Conservation (phyloP, 1,140 invertebrate genomes). For the Drosophila nigrodunni region DNA sequence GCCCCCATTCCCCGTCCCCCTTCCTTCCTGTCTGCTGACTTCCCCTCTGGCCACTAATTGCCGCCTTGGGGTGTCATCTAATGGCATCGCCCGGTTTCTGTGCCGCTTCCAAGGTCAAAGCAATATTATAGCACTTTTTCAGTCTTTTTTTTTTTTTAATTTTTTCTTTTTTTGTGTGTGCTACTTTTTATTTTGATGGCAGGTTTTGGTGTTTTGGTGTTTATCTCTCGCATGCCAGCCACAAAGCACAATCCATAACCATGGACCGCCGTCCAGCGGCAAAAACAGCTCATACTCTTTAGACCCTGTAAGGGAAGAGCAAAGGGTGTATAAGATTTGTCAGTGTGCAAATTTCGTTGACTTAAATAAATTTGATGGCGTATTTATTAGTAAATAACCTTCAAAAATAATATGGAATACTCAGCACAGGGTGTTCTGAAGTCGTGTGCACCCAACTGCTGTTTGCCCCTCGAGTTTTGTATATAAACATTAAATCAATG, state of each 20-base stretch:
- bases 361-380: too few relatives aligned
- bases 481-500: slow-evolving; percentile 75
- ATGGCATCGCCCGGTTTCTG: slow-evolving; percentile 54
- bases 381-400: too few relatives aligned
- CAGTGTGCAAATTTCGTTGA: too few relatives aligned
- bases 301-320: too few relatives aligned
- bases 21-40: background rate
- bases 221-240: slow-evolving; percentile 20
- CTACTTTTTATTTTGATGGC: slow-evolving; percentile 29
- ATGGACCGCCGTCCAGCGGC: slow-evolving; percentile 20
- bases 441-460: background rate
- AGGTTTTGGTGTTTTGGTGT: slow-evolving; percentile 2
- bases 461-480: background rate
- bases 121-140: slow-evolving; percentile 24
- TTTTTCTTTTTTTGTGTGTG: slow-evolving; percentile 20
- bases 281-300: background rate
- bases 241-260: slow-evolving; percentile 15
- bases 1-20: background rate
- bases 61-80: slow-evolving; percentile 43
- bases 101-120: slow-evolving; percentile 37
- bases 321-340: too few relatives aligned
- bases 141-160: too few relatives aligned
- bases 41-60: background rate
- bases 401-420: too few relatives aligned
- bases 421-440: too few relatives aligned